Base-by-base conservation (phyloP, 92 coral and sea anemone species). In the Porites cylindrica region DNA sequence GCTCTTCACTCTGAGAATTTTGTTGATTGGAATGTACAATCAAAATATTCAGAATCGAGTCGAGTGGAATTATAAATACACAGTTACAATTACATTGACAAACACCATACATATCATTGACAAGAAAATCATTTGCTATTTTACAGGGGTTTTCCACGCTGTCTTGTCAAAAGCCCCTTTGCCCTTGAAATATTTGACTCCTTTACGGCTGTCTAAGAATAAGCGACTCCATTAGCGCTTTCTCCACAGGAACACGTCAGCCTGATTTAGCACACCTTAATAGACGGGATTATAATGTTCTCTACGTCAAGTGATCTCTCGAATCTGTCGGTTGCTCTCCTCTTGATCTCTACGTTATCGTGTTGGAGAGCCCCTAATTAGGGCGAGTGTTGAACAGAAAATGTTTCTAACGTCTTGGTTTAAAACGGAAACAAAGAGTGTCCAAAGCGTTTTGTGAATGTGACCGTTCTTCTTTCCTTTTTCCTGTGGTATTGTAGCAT, bases 241-340 rank as follows among this genome's bases (percentile, higher is more conserved):
- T 43, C 8, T 64, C 38, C 50, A 77, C 11, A 58, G 81, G 29
- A 19, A 61, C 72, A 64, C 21, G 23, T 16, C n/a, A n/a, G 16
- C 43, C n/a, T 66, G n/a, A 14, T 29, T 23, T 70, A 20, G 53
- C 20, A 70, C 20, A 29, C 13, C 26, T 38, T 38, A 10, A 52
- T 50, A 69, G n/a, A 20, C 75, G 58, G 38, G 59, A 38, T 21
- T 43, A 56, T 56, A 14, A 10, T 56, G 16, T 70, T 59, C 38
- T n/a, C 58, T 18, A 19, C 18, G 77, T 70, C 70, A 70, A 82
- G 77, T 58, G 54, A 71, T 68, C 76, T 69, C 86, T 70, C 56
- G 19, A 82, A 71, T 70, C 86, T 71, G 78, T 82, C 75, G 58
- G n/a, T 63, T 82, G 64, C 58, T 13, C 60, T 69, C 11, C 69